Evolutionary conservation across 2,113 vertebrate species (phyloP), one percentile per base, ranked within the genome.

Genomic region (Brachyistius frenatus): DNA sequence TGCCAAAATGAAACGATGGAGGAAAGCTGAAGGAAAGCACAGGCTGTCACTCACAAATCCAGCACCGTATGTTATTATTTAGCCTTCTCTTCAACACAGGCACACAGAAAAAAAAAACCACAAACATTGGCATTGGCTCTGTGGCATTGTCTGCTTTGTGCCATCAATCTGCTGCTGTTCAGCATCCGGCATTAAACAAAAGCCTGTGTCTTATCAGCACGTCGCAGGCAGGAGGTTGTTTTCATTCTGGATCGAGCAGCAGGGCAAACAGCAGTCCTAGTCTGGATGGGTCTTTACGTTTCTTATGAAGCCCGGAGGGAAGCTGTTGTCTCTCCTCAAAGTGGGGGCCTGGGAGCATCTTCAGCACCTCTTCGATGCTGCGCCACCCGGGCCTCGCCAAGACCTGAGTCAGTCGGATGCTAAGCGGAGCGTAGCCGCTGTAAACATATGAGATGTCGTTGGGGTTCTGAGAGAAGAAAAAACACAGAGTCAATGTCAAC

Each of bases 401-500:
- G 1, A 99, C 91, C 91, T 99, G 98, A 0, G 98, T 96, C 68
- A 99, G 94, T 6, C 98, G 95, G 49, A 99, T 96, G 3, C 97
- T 99, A 1, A 99, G 95, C 0, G 98, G 98, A 0, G 98, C 98
- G 0, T 99, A 99, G 55, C 98, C 98, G 0, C 98, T 99, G 93
- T 99, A 98, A 69, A 99, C 98, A 0, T 99, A 99, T 0, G 98
- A 99, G 88, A 99, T 98, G 86, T 99, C 98, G 0, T 97, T 99
- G 50, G 98, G 98, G 81, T 97, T 99, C 98, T 99, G 93, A 7
- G 39, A 55, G 14, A 49, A 16, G 5, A 30, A 47, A 47, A 52
- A 35, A 30, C 9, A 60, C 2, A 52, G 4, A 76, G 5, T 15
- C 2, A 58, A 39, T 30, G 5, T 41, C 14, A 56, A 10, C 1